Evolutionary conservation across 92 coral and sea anemone genomes (phyloP).

Genomic region (Heliopora coerulea): DNA sequence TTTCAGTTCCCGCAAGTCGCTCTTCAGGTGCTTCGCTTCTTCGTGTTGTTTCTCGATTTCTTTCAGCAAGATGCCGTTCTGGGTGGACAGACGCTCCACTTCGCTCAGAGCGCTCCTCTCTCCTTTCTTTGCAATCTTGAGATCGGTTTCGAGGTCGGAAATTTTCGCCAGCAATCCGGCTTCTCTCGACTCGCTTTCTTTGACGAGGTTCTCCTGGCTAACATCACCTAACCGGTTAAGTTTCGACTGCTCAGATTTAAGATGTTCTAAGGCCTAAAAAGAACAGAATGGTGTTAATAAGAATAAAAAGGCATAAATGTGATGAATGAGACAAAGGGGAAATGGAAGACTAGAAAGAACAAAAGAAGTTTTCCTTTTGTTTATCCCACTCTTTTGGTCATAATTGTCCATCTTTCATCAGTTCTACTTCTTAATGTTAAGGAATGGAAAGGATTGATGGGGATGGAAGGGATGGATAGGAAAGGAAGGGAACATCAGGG

Average conservation of each 20-base stretch:
- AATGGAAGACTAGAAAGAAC: too few species aligned
- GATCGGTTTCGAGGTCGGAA: conserved; percentile 84
- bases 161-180: conserved; percentile 84
- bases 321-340: too few species aligned
- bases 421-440: too few species aligned
- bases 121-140: conserved; percentile 78
- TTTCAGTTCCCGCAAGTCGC: conserved; percentile 82
- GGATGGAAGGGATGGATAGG: too few species aligned
- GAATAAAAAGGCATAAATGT: too few species aligned
- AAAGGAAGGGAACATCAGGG: too few species aligned
- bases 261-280: conserved; percentile 80
- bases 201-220: conserved; percentile 83
- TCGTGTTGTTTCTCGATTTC: conserved; percentile 89
- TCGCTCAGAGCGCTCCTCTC: conserved; percentile 77
- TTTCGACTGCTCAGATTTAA: conserved; percentile 91
- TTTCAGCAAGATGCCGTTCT: conserved; percentile 65
- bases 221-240: conserved; percentile 95
- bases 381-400: too few species aligned
- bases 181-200: conserved; percentile 96
- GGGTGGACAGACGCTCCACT: conserved; percentile 74
- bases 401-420: too few species aligned
- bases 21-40: conserved; percentile 53
- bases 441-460: too few species aligned
- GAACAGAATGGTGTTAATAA: too few species aligned
- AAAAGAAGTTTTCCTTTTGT: too few species aligned